Evolutionary conservation across 1,140 invertebrate genomes (phyloP), one percentile per base, ranked within the genome.

Genomic region (Galleria mellonella): DNA sequence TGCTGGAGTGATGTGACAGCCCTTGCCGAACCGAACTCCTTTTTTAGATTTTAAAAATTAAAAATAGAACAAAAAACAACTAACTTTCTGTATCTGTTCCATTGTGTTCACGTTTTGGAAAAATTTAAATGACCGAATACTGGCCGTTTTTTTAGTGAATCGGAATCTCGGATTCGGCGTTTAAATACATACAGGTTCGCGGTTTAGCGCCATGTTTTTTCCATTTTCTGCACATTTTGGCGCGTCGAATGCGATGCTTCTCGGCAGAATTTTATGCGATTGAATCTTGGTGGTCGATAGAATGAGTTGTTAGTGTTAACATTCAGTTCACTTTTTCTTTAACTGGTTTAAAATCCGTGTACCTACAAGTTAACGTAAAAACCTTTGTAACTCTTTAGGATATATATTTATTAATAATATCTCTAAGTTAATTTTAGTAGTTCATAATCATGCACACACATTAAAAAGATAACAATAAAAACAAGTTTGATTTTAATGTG

Each of bases 191-290:
- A 78, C 69, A 53, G 68, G 72, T 82, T 84, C 77, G 73, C 77
- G 77, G 79, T 72, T 84, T 82, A 83, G 79, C 79, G 79, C 79
- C 79, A 83, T 82, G 73, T 83, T 82, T 83, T 83, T 82, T 78
- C 75, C 69, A 68, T 82, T 83, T 82, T 78, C 67, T 77, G 64
- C 60, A 64, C 79, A 75, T 79, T 77, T 69, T 57, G 64, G 60
- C 62, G 66, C 59, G 59, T 50, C 51, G 65, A 62, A 70, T 62
- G 62, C 57, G 66, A 66, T 50, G 62, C 60, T 64, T 68, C 64
- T 65, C 64, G 67, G 71, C 63, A 73, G 74, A 81, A 23, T 81
- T 83, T 76, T 74, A 69, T 56, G 43, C 71, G 72, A 77, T 75
- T 77, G 71, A 67, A 62, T 62, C 62, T 59, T 51, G 72, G 56